Evolutionary conservation across 1,140 invertebrate genomes (phyloP).

Genomic region (Penaeus japonicus): DNA sequence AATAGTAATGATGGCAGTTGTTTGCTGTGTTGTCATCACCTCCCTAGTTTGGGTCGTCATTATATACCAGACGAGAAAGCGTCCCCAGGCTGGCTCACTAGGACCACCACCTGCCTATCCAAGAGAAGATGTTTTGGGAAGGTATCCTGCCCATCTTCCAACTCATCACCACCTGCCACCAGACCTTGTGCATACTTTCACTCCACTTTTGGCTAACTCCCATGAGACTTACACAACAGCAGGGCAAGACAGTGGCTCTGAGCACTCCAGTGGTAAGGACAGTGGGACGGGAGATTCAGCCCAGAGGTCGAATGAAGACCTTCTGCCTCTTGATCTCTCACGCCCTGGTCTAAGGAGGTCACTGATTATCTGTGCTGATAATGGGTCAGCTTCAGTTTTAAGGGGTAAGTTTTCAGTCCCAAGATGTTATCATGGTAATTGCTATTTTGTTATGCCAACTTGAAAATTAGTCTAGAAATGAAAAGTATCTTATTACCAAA

Average conservation of each 20-base stretch:
- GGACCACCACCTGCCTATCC: slow-evolving; percentile 60
- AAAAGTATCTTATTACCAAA: no score
- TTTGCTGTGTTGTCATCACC: slow-evolving; percentile 87
- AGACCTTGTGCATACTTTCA: slow-evolving; percentile 36
- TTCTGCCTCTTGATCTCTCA: slow-evolving; percentile 61
- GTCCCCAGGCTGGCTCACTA: slow-evolving; percentile 62
- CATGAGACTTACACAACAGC: slow-evolving; percentile 13
- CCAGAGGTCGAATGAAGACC: slow-evolving; percentile 71
- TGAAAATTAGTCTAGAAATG: no score
- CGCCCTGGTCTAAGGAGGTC: slow-evolving; percentile 29
- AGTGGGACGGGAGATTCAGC: slow-evolving; percentile 74
- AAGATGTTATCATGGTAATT: no score
- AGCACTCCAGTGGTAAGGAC: slow-evolving; percentile 68
- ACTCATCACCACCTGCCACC: slow-evolving; percentile 32
- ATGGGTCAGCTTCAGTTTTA: neutral
- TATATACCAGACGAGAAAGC: slow-evolving; percentile 84
- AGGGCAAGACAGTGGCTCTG: slow-evolving; percentile 64
- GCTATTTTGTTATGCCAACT: no score
- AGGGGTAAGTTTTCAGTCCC: neutral
- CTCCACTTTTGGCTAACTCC: neutral
- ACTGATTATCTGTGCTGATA: slow-evolving; percentile 33
- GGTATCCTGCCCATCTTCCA: slow-evolving; percentile 9
- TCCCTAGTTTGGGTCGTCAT: slow-evolving; percentile 91
- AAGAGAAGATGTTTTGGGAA: slow-evolving; percentile 57
- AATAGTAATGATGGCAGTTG: slow-evolving; percentile 87